Conservation (phyloP, 2,888 invertebrate species). For the Chromoteleia sp. region DNA sequence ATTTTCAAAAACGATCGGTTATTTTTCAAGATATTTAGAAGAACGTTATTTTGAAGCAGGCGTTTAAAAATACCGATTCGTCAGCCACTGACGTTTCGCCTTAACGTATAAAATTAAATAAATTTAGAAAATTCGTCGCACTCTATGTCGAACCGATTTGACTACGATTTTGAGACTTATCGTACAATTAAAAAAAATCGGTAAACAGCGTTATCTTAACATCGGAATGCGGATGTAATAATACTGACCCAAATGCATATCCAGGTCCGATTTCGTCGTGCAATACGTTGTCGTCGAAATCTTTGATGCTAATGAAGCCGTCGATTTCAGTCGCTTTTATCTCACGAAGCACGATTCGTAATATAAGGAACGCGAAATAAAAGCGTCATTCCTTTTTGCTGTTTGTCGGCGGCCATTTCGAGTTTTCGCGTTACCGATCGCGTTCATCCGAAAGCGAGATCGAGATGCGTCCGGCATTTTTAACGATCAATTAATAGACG, state of each 20-base stretch:
- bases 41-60: too few species aligned
- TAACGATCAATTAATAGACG: slow-evolving; percentile 13
- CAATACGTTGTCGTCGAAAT: slow-evolving; percentile 37
- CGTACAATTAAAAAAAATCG: neutral
- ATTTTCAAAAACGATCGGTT: too few species aligned
- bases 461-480: slow-evolving; percentile 1
- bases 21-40: too few species aligned
- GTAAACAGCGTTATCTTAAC: slow-evolving; percentile 19
- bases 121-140: too few species aligned
- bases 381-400: neutral
- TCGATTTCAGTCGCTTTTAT: slow-evolving; percentile 31
- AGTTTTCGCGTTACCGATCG: slow-evolving; percentile 16
- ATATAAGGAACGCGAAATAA: neutral
- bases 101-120: too few species aligned
- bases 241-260: slow-evolving; percentile 46
- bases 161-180: too few species aligned
- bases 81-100: too few species aligned
- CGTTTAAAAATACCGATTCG: too few species aligned
- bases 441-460: neutral
- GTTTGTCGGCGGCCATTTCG: neutral
- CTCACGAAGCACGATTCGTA: neutral
- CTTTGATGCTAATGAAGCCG: slow-evolving; percentile 52
- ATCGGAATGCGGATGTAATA: slow-evolving; percentile 60
- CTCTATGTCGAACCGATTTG: too few species aligned
- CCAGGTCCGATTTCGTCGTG: slow-evolving; percentile 16